These are phyloP conservation scores for Apostichopus leukothele DNA, from an alignment of 53 echinoderm and acorn worm species.

Conservation along the genomic window DNA sequence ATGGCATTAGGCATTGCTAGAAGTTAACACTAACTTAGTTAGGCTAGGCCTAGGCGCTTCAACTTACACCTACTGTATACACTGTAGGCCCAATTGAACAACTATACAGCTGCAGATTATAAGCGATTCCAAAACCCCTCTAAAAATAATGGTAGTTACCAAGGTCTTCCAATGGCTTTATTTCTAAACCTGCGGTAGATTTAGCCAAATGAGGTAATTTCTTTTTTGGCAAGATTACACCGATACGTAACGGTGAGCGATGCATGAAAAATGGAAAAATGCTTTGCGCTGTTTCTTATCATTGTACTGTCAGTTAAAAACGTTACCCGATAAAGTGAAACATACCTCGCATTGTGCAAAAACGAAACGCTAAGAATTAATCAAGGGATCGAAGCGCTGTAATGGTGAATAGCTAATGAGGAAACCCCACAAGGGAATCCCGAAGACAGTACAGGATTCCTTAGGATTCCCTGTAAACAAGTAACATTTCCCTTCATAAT, in stretches of 20 bases:
- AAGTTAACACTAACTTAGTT: no score
- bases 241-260: background rate
- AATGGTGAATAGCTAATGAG: constrained; percentile 73
- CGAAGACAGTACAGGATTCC: constrained; percentile 22
- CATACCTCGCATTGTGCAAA: no score
- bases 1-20: no score
- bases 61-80: no score
- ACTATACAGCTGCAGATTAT: no score
- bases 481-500: background rate
- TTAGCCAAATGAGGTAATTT: constrained; percentile 5
- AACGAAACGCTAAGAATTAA: background rate
- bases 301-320: no score
- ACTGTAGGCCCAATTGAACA: no score
- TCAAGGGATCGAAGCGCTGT: background rate
- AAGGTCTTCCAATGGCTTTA: background rate
- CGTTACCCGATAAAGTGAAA: no score
- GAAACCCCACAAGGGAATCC: constrained; percentile 78
- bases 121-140: background rate
- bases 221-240: background rate
- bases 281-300: no score
- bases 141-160: background rate
- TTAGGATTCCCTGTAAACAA: constrained; percentile 7
- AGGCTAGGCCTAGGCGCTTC: no score
- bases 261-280: no score
- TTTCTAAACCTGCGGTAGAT: background rate